Base-by-base conservation (phyloP, 2,797 vertebrate species). In the Tangara arthus region DNA sequence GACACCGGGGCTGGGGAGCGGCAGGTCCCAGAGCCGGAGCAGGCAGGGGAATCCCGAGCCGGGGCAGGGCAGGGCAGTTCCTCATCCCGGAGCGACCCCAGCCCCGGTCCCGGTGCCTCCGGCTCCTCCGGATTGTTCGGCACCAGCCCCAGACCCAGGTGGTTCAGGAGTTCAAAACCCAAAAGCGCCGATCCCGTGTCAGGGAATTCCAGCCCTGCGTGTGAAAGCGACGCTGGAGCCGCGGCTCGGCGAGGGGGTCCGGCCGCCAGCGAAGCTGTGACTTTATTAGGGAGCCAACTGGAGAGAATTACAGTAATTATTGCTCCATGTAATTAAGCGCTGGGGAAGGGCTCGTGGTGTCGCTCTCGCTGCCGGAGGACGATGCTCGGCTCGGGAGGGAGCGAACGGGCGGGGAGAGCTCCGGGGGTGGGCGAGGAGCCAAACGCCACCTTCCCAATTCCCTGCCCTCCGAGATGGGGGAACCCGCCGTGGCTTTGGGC, bases 131-230 rank as follows among this genome's bases (percentile, higher is more conserved):
- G 32, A 9, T 9, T 13, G 28, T 27, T 30, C 17, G 1, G 60
- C 2, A 2, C 12, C 4, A 2, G 1, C 14, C 11, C 11, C 0
- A 3, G 23, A 0, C 9, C 35, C 4, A 0, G n/a, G 9, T 0
- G n/a, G 39, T 28, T 10, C 46, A 0, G 42, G 9, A 23, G 27
- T 0, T 10, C 28, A 0, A 2, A 17, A 1, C 4, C 3, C 28
- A 0, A 2, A 17, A 1, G 5, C 3, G 0, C 28, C 3, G n/a
- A 28, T 35, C 26, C 50, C 5, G 15, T 7, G 73, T 0, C 42
- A 5, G 65, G 56, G 42, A 56, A 32, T 49, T 7, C 49, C 65
- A 55, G 65, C 42, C 49, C 83, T 3, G 50, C 5, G 9, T 1
- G 46, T 3, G 85, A 26, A 3, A 46, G 60, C n/a, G 23, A 34